Conservation (phyloP, 1,140 invertebrate genomes). For the Eumeta japonica region DNA sequence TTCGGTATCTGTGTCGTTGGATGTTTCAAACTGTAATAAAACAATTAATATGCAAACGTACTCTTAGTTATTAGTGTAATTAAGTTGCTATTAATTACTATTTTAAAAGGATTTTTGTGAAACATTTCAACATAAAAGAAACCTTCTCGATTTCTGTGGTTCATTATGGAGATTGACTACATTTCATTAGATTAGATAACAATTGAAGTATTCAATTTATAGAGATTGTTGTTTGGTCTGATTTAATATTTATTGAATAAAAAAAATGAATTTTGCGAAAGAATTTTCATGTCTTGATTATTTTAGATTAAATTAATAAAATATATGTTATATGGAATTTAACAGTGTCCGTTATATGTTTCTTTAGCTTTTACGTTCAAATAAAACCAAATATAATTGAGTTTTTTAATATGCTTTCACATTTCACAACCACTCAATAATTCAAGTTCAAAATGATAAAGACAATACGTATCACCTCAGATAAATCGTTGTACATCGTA, state of each 20-base stretch:
- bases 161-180: background rate
- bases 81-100: background rate
- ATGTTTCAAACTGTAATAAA: slow-evolving; percentile 48
- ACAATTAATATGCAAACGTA: slow-evolving; percentile 4
- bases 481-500: slow-evolving; percentile 51
- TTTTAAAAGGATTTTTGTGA: background rate
- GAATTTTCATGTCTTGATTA: no score
- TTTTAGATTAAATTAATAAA: no score
- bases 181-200: background rate
- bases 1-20: slow-evolving; percentile 55
- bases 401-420: no score
- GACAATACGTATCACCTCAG: slow-evolving; percentile 33
- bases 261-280: no score
- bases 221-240: no score
- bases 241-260: no score
- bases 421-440: no score
- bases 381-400: no score
- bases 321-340: no score
- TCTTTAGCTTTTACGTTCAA: no score
- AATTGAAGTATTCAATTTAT: background rate
- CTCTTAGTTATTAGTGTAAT: background rate
- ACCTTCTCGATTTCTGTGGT: background rate
- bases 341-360: no score
- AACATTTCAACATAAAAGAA: background rate
- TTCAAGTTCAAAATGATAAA: no score